A percentile compares a stretch with the other conserved stretches of the same genome.
Evolutionary conservation across 2,888 invertebrate genomes (phyloP).

Genomic region (Hirtodrosophila duncani): DNA sequence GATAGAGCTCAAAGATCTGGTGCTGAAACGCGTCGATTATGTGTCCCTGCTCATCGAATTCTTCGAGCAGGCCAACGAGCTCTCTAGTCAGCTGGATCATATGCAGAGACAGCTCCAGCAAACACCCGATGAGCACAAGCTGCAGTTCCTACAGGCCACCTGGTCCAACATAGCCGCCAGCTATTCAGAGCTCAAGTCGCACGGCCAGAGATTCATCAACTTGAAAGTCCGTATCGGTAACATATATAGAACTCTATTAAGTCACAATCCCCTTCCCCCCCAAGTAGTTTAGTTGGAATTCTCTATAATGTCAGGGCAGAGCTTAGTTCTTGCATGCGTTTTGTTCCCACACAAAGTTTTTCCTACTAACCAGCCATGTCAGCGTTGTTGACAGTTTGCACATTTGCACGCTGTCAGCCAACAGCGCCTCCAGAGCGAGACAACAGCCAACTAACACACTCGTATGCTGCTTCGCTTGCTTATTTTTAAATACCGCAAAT

Average conservation of each 20-base stretch:
- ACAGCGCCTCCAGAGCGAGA: slow-evolving; percentile 15
- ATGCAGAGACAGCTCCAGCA: slow-evolving; percentile 82
- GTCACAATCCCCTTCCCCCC: not conserved
- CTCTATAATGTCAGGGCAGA: slow-evolving; percentile 42
- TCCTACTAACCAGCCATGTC: slow-evolving; percentile 37
- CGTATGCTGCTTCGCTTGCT: too few species aligned
- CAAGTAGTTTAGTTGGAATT: slow-evolving; percentile 44
- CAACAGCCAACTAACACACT: slow-evolving; percentile 19
- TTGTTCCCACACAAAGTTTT: slow-evolving; percentile 6
- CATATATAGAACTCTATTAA: not conserved
- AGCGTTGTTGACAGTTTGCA: slow-evolving; percentile 62
- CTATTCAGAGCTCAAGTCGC: slow-evolving; percentile 83
- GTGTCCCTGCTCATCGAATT: slow-evolving; percentile 85
- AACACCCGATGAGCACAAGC: slow-evolving; percentile 81
- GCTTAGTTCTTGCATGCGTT: slow-evolving; percentile 27
- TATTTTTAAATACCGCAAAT: too few species aligned
- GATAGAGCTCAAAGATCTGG: slow-evolving; percentile 81
- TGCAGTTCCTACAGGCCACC: slow-evolving; percentile 75
- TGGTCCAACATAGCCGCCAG: slow-evolving; percentile 83
- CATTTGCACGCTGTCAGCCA: slow-evolving; percentile 41
- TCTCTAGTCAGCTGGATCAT: slow-evolving; percentile 83
- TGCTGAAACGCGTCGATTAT: slow-evolving; percentile 83
- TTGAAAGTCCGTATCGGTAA: slow-evolving; percentile 78
- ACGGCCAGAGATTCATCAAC: slow-evolving; percentile 83
- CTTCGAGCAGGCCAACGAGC: slow-evolving; percentile 84